A percentile compares a stretch with the other conserved stretches of the same genome.
phyloP scores from a whole-genome alignment of 53 echinoderm and acorn worm genomes.

The Luidia sarsii region DNA sequence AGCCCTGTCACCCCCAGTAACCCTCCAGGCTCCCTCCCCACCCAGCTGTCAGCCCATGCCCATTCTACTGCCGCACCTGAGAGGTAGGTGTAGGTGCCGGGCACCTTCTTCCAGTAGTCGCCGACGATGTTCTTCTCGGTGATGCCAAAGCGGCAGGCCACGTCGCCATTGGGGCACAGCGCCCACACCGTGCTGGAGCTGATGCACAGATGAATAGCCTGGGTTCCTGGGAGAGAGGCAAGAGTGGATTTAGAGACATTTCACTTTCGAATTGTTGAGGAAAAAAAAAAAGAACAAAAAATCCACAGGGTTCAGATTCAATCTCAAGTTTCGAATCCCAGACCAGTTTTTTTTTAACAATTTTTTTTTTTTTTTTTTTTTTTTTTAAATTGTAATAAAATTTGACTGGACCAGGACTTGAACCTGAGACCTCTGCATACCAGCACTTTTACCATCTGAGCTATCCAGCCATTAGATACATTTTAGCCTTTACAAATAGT shows the following conservation, averaged over 20 bases:
- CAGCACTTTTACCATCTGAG: too few relatives aligned
- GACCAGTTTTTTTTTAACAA: not conserved
- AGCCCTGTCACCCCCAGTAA: not conserved
- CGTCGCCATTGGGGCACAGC: constrained; percentile 91
- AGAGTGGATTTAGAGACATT: not conserved
- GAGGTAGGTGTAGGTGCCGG: constrained; percentile 83
- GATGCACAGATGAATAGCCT: constrained; percentile 82
- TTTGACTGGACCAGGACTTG: too few relatives aligned
- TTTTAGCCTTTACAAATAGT: too few relatives aligned
- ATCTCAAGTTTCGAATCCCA: too few relatives aligned
- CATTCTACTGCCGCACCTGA: constrained; percentile 63
- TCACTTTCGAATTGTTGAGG: not conserved
- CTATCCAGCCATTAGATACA: too few relatives aligned
- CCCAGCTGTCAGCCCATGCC: not conserved
- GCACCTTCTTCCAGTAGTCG: constrained; percentile 98
- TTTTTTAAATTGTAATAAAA: too few relatives aligned
- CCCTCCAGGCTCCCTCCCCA: not conserved
- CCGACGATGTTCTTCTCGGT: constrained; percentile 77
- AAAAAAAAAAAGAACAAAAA: not conserved
- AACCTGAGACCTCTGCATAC: too few relatives aligned
- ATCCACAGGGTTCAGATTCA: too few relatives aligned
- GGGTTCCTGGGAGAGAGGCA: too few relatives aligned
- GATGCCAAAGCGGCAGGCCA: constrained; percentile 91
- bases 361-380: not conserved
- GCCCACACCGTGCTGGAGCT: constrained; percentile 94